These are phyloP conservation scores for Dynastes tityus DNA, from an alignment of 2,888 invertebrate species.

Conservation along the genomic window DNA sequence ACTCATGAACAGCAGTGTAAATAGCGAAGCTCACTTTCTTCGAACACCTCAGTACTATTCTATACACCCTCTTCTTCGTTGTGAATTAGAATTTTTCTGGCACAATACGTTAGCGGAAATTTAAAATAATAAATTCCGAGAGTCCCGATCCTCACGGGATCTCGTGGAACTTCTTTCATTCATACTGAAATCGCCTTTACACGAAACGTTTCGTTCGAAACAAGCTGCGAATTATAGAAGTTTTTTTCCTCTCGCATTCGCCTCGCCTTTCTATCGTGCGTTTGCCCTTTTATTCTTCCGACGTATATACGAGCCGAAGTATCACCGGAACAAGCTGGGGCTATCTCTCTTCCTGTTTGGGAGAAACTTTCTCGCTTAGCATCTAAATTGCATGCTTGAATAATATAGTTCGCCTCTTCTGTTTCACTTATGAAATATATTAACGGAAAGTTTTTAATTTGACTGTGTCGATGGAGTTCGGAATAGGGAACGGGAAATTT, in stretches of 20 bases:
- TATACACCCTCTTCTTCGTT: not conserved
- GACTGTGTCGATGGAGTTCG: not conserved
- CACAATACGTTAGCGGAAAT: constrained; percentile 48
- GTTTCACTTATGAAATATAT: constrained; percentile 42
- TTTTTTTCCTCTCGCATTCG: constrained; percentile 30
- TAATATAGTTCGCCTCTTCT: constrained; percentile 19
- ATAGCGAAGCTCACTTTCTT: not conserved
- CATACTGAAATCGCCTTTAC: constrained; percentile 50
- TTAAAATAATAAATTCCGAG: constrained; percentile 52
- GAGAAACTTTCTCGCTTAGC: constrained; percentile 31
- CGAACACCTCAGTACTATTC: not conserved
- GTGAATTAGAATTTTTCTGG: constrained; percentile 46
- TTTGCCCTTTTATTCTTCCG: not conserved
- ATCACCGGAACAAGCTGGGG: not conserved
- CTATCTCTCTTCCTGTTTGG: not conserved
- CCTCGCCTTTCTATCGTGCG: not conserved
- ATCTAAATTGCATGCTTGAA: constrained; percentile 38
- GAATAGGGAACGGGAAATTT: not conserved
- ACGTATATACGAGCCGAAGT: constrained; percentile 4
- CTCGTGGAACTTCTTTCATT: constrained; percentile 49
- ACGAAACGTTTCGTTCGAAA: constrained; percentile 38
- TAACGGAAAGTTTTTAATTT: constrained; percentile 39
- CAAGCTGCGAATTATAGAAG: constrained; percentile 47
- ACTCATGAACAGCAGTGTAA: not conserved
- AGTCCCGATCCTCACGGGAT: constrained; percentile 43